phyloP scores from a whole-genome alignment of 2,888 invertebrate species.

The Drosophila nigritarsus region DNA sequence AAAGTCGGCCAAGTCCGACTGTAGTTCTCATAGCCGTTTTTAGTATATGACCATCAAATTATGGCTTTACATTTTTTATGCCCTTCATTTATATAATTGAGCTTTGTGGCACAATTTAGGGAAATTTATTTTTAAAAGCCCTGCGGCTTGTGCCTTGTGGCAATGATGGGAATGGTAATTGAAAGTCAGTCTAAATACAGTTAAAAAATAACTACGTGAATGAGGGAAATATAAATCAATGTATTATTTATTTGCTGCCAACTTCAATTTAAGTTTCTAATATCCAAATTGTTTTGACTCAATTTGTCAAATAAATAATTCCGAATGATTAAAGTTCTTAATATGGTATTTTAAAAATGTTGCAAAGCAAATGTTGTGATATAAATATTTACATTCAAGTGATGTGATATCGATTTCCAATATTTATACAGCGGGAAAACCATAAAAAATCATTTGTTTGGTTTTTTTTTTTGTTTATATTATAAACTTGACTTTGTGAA shows the following conservation, averaged over 20 bases:
- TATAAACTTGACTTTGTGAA: background rate
- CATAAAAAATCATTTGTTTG: background rate
- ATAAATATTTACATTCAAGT: too few relatives aligned
- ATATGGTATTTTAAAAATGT: background rate
- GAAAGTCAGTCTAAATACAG: constrained; percentile 13
- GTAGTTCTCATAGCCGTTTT: background rate
- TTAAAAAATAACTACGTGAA: background rate
- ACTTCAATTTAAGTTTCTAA: background rate
- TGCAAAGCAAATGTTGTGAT: background rate
- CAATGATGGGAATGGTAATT: constrained; percentile 35
- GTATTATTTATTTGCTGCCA: too few relatives aligned
- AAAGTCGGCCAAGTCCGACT: background rate
- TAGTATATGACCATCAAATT: constrained; percentile 20
- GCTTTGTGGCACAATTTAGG: constrained; percentile 41
- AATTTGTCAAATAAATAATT: background rate
- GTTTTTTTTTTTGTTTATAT: background rate
- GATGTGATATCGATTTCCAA: background rate
- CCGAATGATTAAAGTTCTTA: background rate
- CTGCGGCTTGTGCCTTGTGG: too few relatives aligned
- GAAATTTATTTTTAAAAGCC: constrained; percentile 47
- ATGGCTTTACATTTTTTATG: constrained; percentile 35
- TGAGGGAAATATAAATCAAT: background rate
- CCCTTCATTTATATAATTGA: constrained; percentile 36
- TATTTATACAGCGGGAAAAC: background rate
- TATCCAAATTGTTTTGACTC: background rate